Conservation (phyloP, 2,797 vertebrate genomes). For the Margarornis squamiger region DNA sequence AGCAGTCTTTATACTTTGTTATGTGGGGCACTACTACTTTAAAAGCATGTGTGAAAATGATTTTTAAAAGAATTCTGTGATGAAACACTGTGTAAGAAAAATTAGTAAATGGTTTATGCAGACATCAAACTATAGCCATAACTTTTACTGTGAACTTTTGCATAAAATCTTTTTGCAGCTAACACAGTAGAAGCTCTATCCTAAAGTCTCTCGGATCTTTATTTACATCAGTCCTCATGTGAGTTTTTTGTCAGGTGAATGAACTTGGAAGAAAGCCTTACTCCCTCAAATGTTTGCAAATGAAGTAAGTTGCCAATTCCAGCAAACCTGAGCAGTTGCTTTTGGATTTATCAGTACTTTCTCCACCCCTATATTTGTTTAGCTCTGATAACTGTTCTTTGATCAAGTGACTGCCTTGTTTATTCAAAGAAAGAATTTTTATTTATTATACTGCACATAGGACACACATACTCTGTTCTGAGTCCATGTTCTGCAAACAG, state of each 20-base stretch:
- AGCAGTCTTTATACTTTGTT: background rate
- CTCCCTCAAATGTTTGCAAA: background rate
- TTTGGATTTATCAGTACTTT: conserved; percentile 34
- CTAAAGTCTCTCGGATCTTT: background rate
- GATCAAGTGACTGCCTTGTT: conserved; percentile 27
- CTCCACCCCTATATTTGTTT: conserved; percentile 29
- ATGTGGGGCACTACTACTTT: background rate
- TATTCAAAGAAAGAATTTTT: background rate
- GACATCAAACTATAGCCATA: background rate
- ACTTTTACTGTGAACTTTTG: background rate
- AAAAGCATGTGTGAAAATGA: background rate
- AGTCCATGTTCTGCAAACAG: background rate
- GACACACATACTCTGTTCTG: background rate
- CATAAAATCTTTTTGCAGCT: background rate
- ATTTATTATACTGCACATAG: background rate
- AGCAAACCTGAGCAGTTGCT: background rate
- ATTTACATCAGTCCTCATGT: background rate
- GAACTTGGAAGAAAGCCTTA: background rate
- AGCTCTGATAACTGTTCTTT: conserved; percentile 42
- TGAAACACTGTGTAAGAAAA: background rate
- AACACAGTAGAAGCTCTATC: background rate
- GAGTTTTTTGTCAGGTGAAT: background rate
- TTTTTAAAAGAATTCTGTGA: background rate
- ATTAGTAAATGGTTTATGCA: background rate
- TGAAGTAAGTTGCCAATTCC: background rate